Evolutionary conservation across 2,113 vertebrate species (phyloP).

Genomic region (Pagrus major): DNA sequence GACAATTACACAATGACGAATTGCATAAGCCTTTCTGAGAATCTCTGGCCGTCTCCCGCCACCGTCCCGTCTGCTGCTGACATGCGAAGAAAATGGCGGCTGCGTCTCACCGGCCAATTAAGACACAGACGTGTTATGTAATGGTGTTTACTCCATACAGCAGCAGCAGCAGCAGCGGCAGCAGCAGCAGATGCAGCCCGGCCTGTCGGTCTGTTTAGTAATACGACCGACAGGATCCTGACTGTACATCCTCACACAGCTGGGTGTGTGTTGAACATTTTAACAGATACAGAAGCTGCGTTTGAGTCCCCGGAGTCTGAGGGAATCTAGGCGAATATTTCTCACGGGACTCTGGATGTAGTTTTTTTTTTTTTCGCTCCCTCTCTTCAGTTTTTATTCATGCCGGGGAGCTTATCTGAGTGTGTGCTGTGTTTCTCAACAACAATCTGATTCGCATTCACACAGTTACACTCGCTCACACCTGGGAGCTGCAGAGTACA

Average conservation of each 20-base stretch:
- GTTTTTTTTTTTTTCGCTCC: neutral
- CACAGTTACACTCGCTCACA: slow-evolving; percentile 48
- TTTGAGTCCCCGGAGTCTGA: slow-evolving; percentile 38
- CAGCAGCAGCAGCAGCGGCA: slow-evolving; percentile 8
- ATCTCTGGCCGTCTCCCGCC: neutral
- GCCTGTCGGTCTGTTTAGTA: neutral
- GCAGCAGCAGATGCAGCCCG: neutral
- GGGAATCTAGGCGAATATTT: slow-evolving; percentile 28
- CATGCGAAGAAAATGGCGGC: slow-evolving; percentile 15
- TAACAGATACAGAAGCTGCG: neutral
- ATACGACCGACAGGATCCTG: neutral
- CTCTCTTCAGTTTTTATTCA: slow-evolving; percentile 33
- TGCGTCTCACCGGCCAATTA: slow-evolving; percentile 14
- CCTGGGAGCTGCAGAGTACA: slow-evolving; percentile 59
- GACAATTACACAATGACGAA: slow-evolving; percentile 25
- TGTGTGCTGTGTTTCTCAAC: slow-evolving; percentile 38
- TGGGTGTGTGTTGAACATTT: slow-evolving; percentile 16
- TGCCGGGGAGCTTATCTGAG: slow-evolving; percentile 45
- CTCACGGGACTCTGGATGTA: slow-evolving; percentile 39
- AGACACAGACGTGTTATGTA: slow-evolving; percentile 14
- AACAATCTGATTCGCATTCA: slow-evolving; percentile 59
- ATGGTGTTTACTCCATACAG: neutral
- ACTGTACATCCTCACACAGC: neutral
- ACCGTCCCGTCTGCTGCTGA: neutral
- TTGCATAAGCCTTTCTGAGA: slow-evolving; percentile 36